Percentiles rank a stretch among this genome's conserved stretches.
phyloP scores from a whole-genome alignment of 2,113 vertebrate genomes.

The Rhinogobius similis region DNA sequence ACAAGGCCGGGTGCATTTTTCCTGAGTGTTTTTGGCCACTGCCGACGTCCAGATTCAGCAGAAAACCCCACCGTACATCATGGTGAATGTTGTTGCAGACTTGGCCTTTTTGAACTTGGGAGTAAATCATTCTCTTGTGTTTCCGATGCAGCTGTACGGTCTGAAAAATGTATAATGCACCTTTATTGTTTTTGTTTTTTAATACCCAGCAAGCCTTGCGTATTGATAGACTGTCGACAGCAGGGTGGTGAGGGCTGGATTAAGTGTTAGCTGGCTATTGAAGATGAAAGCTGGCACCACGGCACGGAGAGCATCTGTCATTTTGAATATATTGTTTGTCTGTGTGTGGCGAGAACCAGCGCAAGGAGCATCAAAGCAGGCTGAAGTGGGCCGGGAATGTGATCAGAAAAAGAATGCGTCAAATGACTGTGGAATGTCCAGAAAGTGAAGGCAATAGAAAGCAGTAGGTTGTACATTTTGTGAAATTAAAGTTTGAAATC shows the following conservation, averaged over 20 bases:
- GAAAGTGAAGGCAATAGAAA: too few species aligned
- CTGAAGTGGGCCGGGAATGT: background rate
- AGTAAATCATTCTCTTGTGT: constrained; percentile 66
- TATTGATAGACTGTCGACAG: constrained; percentile 16
- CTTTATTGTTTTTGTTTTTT: background rate
- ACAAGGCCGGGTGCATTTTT: background rate
- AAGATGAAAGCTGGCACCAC: constrained; percentile 41
- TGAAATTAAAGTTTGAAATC: too few species aligned
- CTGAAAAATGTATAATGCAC: constrained; percentile 62
- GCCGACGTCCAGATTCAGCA: constrained; percentile 28
- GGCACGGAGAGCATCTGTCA: constrained; percentile 29
- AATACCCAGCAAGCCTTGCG: constrained; percentile 24
- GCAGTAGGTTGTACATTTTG: too few species aligned
- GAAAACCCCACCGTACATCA: constrained; percentile 53
- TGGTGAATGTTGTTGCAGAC: constrained; percentile 49
- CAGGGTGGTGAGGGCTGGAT: background rate
- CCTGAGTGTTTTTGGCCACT: constrained; percentile 13
- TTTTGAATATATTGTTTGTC: constrained; percentile 41
- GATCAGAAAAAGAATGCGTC: background rate
- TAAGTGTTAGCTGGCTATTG: background rate
- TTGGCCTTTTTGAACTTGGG: constrained; percentile 64
- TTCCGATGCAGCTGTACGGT: constrained; percentile 42
- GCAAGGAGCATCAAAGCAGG: constrained; percentile 27
- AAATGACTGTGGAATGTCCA: too few species aligned
- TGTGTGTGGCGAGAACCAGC: constrained; percentile 12